These are phyloP conservation scores for Ispidina lecontei DNA, from an alignment of 2,797 vertebrate genomes.

Conservation along the genomic window DNA sequence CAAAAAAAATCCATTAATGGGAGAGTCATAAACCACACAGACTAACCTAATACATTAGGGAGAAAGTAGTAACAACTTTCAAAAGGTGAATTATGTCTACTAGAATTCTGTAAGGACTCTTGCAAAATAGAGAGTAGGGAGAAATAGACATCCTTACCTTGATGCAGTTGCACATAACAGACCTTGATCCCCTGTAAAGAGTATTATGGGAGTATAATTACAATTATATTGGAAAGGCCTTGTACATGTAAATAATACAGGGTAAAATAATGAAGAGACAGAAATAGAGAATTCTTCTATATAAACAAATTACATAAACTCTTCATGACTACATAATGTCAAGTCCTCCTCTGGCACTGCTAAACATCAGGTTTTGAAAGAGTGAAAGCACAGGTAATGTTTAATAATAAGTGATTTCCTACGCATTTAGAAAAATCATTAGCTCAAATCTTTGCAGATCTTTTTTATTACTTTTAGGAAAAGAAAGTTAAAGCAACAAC, in stretches of 20 bases:
- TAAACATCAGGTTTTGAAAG: background rate
- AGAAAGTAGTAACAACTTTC: conserved; percentile 8
- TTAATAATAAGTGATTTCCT: background rate
- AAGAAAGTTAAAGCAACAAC: background rate
- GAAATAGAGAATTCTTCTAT: background rate
- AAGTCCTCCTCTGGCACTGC: background rate
- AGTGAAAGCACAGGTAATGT: background rate
- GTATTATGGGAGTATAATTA: background rate
- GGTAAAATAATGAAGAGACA: background rate
- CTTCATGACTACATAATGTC: background rate
- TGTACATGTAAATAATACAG: background rate
- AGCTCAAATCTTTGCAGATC: background rate
- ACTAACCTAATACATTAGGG: conserved; percentile 1
- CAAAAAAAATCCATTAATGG: conserved; percentile 20
- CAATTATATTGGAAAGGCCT: background rate
- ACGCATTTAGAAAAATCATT: background rate
- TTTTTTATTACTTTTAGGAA: background rate
- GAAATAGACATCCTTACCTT: background rate
- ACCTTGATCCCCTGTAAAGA: background rate
- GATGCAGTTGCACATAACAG: background rate
- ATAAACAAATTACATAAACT: background rate
- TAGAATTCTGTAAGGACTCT: conserved; percentile 3
- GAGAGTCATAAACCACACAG: conserved; percentile 18
- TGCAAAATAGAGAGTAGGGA: background rate
- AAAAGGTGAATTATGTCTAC: conserved; percentile 3